Evolutionary conservation across 2,797 vertebrate species (phyloP).

Genomic region (Avahi laniger): DNA sequence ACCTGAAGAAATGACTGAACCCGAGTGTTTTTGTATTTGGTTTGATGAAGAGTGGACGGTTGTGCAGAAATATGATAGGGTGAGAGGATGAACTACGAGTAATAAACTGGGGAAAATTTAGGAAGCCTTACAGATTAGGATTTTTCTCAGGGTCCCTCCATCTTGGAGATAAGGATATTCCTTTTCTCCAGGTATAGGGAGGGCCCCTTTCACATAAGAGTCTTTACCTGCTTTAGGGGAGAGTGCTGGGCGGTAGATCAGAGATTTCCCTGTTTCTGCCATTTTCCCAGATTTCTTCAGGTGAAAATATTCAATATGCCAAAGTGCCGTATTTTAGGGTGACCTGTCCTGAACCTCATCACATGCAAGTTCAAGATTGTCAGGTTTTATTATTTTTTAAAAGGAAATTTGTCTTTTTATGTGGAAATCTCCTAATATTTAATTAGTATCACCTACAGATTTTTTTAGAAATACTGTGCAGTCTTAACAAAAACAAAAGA

Average conservation of each 20-base stretch:
- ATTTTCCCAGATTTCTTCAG: background rate
- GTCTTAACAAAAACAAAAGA: background rate
- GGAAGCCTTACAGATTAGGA: background rate
- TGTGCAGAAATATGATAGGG: background rate
- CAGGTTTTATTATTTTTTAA: background rate
- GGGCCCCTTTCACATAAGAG: background rate
- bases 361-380: background rate
- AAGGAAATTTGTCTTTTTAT: background rate
- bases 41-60: background rate
- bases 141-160: background rate
- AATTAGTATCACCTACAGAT: background rate
- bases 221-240: background rate
- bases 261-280: background rate
- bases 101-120: background rate
- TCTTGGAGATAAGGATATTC: background rate
- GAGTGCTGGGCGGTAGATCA: too few species aligned
- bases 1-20: background rate
- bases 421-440: background rate
- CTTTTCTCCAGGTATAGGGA: background rate
- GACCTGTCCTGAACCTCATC: background rate
- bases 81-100: accelerated
- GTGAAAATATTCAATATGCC: background rate
- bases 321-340: background rate
- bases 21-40: background rate
- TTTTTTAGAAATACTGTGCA: background rate